phyloP scores from a whole-genome alignment of 2,113 vertebrate species.

The Poeciliopsis prolifica region DNA sequence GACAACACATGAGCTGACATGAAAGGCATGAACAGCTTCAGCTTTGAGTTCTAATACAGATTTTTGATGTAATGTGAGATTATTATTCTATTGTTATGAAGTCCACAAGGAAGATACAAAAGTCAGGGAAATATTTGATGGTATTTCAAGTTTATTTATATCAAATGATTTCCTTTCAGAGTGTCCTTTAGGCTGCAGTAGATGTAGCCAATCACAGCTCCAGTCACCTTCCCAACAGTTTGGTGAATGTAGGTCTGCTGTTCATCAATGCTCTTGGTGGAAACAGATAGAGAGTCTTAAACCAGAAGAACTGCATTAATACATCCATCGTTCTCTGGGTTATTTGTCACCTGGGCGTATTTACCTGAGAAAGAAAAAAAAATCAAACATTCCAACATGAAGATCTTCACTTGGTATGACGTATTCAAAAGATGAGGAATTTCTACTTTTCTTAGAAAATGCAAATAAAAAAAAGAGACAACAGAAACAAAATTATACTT shows the following conservation, averaged over 20 bases:
- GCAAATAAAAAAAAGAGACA: no score
- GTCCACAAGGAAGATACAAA: neutral
- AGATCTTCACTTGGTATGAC: neutral
- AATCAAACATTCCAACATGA: constrained; percentile 1
- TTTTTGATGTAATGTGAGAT: neutral
- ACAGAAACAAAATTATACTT: no score
- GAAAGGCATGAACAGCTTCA: no score
- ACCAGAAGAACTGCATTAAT: constrained; percentile 95
- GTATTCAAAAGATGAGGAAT: neutral
- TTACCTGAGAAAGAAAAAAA: constrained; percentile 84
- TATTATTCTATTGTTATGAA: neutral
- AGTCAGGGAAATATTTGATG: neutral
- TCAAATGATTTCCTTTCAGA: constrained; percentile 28
- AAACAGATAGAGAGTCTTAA: constrained; percentile 62
- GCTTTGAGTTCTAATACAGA: neutral
- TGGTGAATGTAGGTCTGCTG: neutral
- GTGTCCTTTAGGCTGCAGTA: constrained; percentile 31
- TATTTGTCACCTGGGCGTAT: constrained; percentile 98
- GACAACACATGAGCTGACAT: no score
- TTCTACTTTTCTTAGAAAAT: neutral
- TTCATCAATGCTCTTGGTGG: constrained; percentile 1
- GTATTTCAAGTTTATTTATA: constrained; percentile 58
- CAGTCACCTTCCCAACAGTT: neutral
- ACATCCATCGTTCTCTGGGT: constrained; percentile 98
- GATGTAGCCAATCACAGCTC: constrained; percentile 3